Evolutionary conservation across 2,888 invertebrate genomes (phyloP).

Genomic region (Argyresthia albistria): DNA sequence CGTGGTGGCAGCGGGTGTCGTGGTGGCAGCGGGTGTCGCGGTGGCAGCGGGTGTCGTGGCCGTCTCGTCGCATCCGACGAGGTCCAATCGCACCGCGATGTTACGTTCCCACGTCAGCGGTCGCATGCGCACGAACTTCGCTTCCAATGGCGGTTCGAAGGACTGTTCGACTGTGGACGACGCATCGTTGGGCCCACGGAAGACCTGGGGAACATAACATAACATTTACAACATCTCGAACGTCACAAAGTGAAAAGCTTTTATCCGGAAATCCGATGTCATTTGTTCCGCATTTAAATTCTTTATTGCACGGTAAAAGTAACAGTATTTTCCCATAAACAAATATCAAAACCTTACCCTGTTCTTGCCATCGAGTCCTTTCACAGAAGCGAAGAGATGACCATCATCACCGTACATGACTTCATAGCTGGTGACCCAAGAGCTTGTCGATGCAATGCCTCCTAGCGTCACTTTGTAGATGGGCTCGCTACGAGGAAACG

Average conservation of each 20-base stretch:
- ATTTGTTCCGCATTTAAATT: too few species aligned
- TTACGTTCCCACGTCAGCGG: constrained; percentile 83
- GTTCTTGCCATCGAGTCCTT: constrained; percentile 62
- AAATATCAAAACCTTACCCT: constrained; percentile 44
- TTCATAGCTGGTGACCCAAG: constrained; percentile 85
- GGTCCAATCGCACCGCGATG: constrained; percentile 77
- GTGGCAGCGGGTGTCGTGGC: constrained; percentile 15
- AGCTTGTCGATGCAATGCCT: constrained; percentile 78
- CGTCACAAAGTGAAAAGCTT: too few species aligned
- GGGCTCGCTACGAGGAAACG: constrained; percentile 75
- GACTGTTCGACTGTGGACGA: constrained; percentile 72
- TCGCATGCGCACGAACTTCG: constrained; percentile 78
- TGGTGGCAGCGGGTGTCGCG: constrained; percentile 1
- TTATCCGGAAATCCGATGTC: too few species aligned
- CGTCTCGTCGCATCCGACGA: constrained; percentile 77
- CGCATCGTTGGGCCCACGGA: constrained; percentile 80
- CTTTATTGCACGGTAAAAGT: too few species aligned
- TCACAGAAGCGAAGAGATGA: constrained; percentile 70
- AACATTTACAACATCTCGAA: too few species aligned
- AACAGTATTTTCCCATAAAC: too few species aligned
- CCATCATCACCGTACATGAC: constrained; percentile 81
- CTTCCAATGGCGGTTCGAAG: constrained; percentile 82
- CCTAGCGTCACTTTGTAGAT: constrained; percentile 82
- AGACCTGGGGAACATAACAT: constrained; percentile 65
- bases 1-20: constrained; percentile 12